phyloP scores from a whole-genome alignment of 2,797 vertebrate genomes.

The Peromyscus attwateri region DNA sequence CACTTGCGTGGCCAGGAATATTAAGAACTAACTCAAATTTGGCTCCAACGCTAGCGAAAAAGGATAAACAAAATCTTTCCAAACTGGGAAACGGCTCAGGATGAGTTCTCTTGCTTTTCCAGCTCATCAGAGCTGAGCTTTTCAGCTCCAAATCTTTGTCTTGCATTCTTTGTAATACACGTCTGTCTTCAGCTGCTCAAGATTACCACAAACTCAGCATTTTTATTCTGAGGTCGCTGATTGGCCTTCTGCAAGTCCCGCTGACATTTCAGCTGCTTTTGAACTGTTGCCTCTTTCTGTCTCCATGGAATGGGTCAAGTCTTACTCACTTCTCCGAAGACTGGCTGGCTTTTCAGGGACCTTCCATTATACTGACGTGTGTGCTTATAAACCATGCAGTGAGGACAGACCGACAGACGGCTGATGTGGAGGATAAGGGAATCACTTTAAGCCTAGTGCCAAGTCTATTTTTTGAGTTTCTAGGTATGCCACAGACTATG shows the following conservation, averaged over 20 bases:
- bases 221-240: conserved; percentile 48
- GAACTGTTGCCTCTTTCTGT: background rate
- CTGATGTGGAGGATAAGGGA: conserved; percentile 50
- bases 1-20: background rate
- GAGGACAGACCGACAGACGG: conserved; percentile 63
- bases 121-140: conserved; percentile 58
- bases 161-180: background rate
- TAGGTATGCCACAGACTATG: background rate
- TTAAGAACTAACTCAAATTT: conserved; percentile 56
- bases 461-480: conserved; percentile 20
- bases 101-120: conserved; percentile 69
- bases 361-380: conserved; percentile 61
- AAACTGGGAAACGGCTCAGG: conserved; percentile 46
- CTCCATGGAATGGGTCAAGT: conserved; percentile 21
- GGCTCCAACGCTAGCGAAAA: conserved; percentile 49
- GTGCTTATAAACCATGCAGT: conserved; percentile 57
- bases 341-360: conserved; percentile 43
- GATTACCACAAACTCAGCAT: conserved; percentile 18
- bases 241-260: conserved; percentile 56
- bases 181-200: conserved; percentile 68
- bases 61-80: conserved; percentile 73
- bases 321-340: conserved; percentile 71
- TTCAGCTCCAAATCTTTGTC: conserved; percentile 59
- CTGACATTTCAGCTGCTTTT: conserved; percentile 65
- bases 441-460: conserved; percentile 14